Evolutionary conservation across 1,140 invertebrate species (phyloP).

Genomic region (Drosophila ambigua): DNA sequence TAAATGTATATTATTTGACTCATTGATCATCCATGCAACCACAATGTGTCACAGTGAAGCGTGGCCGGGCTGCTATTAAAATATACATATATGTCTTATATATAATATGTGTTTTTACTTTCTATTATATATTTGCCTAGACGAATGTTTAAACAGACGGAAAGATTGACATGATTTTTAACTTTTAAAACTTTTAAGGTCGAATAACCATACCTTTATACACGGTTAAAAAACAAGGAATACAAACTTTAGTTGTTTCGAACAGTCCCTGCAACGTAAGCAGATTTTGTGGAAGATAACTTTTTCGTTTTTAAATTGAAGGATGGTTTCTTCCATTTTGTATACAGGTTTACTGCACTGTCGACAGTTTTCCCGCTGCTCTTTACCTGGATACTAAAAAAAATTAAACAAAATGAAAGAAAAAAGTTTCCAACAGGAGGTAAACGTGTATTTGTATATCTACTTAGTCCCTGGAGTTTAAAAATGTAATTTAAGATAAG

Average conservation of each 20-base stretch:
- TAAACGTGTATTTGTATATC: neutral
- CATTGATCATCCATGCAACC: too few species aligned
- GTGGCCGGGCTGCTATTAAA: too few species aligned
- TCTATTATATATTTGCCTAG: too few species aligned
- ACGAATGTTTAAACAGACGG: too few species aligned
- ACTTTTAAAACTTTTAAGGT: too few species aligned
- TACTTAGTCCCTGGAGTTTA: neutral
- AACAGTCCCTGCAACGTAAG: constrained; percentile 94
- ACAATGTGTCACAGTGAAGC: too few species aligned
- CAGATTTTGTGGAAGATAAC: constrained; percentile 95
- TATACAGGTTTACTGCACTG: constrained; percentile 95
- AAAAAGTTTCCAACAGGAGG: neutral
- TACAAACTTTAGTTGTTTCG: constrained; percentile 93
- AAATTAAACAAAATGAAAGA: neutral
- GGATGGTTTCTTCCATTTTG: constrained; percentile 93
- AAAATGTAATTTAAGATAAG: neutral
- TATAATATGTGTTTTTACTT: too few species aligned
- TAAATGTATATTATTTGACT: too few species aligned
- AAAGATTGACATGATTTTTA: too few species aligned
- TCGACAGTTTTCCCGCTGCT: constrained; percentile 87
- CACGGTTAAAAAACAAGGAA: neutral
- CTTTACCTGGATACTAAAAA: constrained; percentile 48
- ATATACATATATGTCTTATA: too few species aligned
- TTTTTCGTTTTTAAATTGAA: constrained; percentile 89
- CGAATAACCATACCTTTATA: neutral